Percentiles rank a stretch among this genome's conserved stretches.
phyloP scores from a whole-genome alignment of 2,888 invertebrate species.

The Harmothoe impar region DNA sequence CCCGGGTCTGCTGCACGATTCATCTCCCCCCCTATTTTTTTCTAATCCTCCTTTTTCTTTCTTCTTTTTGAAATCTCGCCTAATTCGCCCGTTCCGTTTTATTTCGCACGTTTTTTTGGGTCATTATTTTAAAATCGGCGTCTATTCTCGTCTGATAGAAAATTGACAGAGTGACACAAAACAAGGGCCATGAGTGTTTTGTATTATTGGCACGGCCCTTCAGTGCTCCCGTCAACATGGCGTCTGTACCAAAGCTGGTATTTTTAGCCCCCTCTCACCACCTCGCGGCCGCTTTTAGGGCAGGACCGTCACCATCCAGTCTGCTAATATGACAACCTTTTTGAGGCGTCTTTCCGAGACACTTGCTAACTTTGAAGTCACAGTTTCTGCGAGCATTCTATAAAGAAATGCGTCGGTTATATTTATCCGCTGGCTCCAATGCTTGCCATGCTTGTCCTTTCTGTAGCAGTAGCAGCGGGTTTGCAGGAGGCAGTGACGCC shows the following conservation, averaged over 20 bases:
- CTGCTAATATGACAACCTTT: constrained; percentile 40
- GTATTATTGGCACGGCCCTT: background rate
- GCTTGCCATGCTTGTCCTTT: background rate
- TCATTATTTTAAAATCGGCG: constrained; percentile 28
- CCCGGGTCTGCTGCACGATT: constrained; percentile 24
- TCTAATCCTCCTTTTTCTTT: background rate
- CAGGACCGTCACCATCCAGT: background rate
- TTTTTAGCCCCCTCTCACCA: constrained; percentile 17
- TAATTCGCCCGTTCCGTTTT: constrained; percentile 12
- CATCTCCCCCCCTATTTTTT: background rate
- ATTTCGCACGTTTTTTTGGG: background rate
- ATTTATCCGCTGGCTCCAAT: background rate
- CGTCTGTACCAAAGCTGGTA: background rate
- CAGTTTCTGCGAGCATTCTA: constrained; percentile 18
- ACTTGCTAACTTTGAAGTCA: constrained; percentile 45
- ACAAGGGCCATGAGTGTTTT: background rate
- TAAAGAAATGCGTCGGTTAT: constrained; percentile 17
- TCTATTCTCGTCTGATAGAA: background rate
- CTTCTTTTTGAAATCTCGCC: constrained; percentile 25
- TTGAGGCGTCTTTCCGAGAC: constrained; percentile 13
- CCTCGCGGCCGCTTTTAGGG: background rate
- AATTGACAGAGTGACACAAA: constrained; percentile 35
- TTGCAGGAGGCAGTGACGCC: background rate
- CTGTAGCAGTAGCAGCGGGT: background rate
- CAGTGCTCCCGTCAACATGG: background rate